These are phyloP conservation scores for Atrichornis clamosus DNA, from an alignment of 2,113 vertebrate species.

Conservation along the genomic window DNA sequence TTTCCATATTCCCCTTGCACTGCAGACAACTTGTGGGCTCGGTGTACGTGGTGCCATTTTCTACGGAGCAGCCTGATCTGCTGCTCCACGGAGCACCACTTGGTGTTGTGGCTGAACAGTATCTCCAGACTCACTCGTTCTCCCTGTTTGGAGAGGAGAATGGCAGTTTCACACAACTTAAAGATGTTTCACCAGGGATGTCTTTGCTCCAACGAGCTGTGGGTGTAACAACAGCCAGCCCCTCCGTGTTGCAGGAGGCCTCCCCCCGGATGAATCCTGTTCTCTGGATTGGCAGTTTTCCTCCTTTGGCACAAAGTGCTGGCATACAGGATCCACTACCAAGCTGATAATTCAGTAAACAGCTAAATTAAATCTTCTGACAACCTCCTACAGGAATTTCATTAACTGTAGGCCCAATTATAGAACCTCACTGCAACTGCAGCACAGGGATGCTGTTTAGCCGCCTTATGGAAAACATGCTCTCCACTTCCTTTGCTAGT, in stretches of 20 bases:
- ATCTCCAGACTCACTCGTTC: not conserved
- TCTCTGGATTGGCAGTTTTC: conserved; percentile 7
- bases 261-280: not conserved
- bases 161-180: not conserved
- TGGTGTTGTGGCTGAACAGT: not conserved
- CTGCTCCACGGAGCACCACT: not conserved
- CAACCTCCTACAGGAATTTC: conserved; percentile 33
- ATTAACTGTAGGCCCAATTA: not conserved
- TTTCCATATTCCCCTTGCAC: not conserved
- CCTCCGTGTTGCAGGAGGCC: not conserved
- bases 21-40: not conserved
- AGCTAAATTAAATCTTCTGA: conserved; percentile 47
- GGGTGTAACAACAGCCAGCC: not conserved
- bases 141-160: not conserved
- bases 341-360: conserved; percentile 34
- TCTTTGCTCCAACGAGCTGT: not conserved
- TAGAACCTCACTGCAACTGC: not conserved
- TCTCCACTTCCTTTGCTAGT: not conserved
- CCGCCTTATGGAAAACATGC: not conserved
- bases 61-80: not conserved
- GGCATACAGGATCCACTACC: not conserved
- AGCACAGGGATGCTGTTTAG: not conserved
- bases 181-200: not conserved
- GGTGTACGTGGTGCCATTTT: not conserved
- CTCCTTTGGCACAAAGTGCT: conserved; percentile 12